Percentiles rank a stretch among this genome's conserved stretches.
phyloP scores from a whole-genome alignment of 2,888 invertebrate species.

The Melikaiella ostensackeni region DNA sequence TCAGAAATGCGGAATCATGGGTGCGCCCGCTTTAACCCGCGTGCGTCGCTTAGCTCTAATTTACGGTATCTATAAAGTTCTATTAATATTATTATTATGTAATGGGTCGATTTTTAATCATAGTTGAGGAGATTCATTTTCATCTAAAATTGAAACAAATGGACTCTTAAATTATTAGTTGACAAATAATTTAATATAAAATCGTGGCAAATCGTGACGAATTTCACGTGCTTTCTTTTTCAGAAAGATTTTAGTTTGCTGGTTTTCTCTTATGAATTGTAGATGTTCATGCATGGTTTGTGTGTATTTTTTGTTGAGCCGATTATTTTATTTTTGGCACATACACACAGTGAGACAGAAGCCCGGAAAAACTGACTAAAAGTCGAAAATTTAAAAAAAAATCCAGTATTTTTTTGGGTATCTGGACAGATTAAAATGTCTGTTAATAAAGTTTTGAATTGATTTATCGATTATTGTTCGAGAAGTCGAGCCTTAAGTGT shows the following conservation, averaged over 20 bases:
- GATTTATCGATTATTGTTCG: too few relatives aligned
- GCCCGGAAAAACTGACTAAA: too few relatives aligned
- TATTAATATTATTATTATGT: neutral
- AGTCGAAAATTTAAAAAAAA: too few relatives aligned
- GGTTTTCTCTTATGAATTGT: neutral
- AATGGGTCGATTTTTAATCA: neutral
- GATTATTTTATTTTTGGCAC: conserved; percentile 24
- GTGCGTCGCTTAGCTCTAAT: too few relatives aligned
- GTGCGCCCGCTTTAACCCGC: too few relatives aligned
- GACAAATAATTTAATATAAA: neutral
- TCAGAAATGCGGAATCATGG: too few relatives aligned
- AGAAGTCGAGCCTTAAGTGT: too few relatives aligned
- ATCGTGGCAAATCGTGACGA: neutral
- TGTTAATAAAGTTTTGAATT: too few relatives aligned
- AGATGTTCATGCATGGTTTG: conserved; percentile 10
- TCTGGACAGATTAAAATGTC: too few relatives aligned
- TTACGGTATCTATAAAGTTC: neutral
- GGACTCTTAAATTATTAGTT: neutral
- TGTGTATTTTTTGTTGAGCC: neutral
- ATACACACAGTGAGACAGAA: too few relatives aligned
- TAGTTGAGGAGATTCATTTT: neutral
- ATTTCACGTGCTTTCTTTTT: conserved; percentile 1
- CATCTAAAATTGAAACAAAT: neutral
- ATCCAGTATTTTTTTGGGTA: too few relatives aligned
- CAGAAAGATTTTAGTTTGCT: neutral